Conservation (phyloP, 2,113 vertebrate genomes). For the Shinisaurus crocodilurus region DNA sequence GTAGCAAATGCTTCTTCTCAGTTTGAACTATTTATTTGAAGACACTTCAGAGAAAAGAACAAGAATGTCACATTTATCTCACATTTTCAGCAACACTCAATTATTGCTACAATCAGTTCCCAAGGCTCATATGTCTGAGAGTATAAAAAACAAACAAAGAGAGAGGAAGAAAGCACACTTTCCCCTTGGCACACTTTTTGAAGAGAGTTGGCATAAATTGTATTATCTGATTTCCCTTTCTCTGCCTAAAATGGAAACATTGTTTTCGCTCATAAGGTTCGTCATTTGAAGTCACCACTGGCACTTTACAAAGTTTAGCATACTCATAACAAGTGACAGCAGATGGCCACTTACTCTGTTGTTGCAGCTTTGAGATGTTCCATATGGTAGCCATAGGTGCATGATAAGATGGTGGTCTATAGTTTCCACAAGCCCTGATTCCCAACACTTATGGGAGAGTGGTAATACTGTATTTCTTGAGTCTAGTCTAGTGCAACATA, state of each 20-base stretch:
- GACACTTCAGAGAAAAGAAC: slow-evolving; percentile 62
- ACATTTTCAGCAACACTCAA: slow-evolving; percentile 55
- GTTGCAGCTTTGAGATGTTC: neutral
- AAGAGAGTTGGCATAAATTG: slow-evolving; percentile 28
- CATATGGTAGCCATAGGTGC: neutral
- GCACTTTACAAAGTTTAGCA: neutral
- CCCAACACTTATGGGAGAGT: neutral
- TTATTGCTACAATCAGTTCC: slow-evolving; percentile 50
- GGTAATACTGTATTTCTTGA: neutral
- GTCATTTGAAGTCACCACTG: neutral
- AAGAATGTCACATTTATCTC: slow-evolving; percentile 67
- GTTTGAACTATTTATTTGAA: slow-evolving; percentile 62
- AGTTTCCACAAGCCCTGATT: neutral
- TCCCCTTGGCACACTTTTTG: slow-evolving; percentile 22
- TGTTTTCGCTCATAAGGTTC: slow-evolving; percentile 42
- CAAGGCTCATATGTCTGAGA: slow-evolving; percentile 41
- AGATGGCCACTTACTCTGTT: neutral
- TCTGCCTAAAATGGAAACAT: slow-evolving; percentile 9
- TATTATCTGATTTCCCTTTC: slow-evolving; percentile 7
- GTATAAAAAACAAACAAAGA: slow-evolving; percentile 43
- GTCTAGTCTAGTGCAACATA: neutral
- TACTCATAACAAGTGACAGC: neutral
- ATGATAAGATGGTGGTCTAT: neutral
- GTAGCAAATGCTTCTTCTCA: slow-evolving; percentile 44
- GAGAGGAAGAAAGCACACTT: slow-evolving; percentile 31